Evolutionary conservation across 2,888 invertebrate species (phyloP), one percentile per base, ranked within the genome.

Genomic region (Dynastes tityus): DNA sequence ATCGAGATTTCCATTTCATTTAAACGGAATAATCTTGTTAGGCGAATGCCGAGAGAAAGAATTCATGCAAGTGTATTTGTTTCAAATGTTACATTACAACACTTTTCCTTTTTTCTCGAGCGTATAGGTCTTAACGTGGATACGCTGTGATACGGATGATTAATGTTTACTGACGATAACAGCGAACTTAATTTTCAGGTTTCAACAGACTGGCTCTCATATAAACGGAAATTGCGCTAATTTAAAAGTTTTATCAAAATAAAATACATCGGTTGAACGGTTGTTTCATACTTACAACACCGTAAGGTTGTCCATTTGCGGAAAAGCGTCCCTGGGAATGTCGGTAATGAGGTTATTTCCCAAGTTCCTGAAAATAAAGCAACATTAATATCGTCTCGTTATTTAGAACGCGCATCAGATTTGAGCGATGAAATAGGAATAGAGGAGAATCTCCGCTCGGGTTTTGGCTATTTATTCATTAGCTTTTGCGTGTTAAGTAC

Each of bases 271-370:
- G 58, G 73, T 58, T 40, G 55, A 58, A 40, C n/a, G 58, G 22
- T 32, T 58, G 16, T 11, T 73, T 40, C 2, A 16, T 89, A 92
- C 97, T 96, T 91, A 97, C 97, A 97, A 90, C 83, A 95, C 93
- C 85, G 94, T 91, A 80, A 96, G 91, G 84, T 92, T 92, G 73
- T 92, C 91, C 89, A 96, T 91, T 83, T 91, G 90, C 76, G 94
- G 93, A 88, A 96, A 95, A 80, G 95, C 92, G 81, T 91, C 90
- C 82, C 91, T 91, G 79, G 92, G 90, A 86, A 96, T 92, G 87
- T 91, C 90, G 84, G 91, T 89, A 86, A 96, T 91, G 87, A 92
- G 90, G 91, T 96, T 96, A 87, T 92, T 93, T 82, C 93, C 94
- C 86, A 96, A 90, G 89, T 94, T 94, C 87, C 96, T 96, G 92